Conservation (phyloP, 92 coral and sea anemone species). For the Epizoanthus scotinus region DNA sequence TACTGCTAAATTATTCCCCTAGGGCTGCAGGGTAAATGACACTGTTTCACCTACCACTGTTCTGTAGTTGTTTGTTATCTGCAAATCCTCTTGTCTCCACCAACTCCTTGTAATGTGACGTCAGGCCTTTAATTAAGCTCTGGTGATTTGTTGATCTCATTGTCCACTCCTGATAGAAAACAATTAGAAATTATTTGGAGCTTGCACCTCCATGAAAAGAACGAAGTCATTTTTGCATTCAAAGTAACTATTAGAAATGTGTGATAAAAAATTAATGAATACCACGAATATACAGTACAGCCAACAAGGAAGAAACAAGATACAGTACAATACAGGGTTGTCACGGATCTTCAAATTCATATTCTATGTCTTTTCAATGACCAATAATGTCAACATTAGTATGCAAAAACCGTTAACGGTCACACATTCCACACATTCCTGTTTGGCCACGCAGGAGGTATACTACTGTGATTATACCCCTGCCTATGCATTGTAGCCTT, state of each 20-base stretch:
- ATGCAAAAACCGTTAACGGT: no score
- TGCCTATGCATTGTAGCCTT: no score
- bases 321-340: neutral
- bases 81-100: slow-evolving; percentile 70
- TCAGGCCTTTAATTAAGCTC: slow-evolving; percentile 75
- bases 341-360: neutral
- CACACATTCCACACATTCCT: no score
- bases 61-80: slow-evolving; percentile 86
- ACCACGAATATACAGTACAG: neutral
- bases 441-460: no score
- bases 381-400: no score
- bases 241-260: neutral
- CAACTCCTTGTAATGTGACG: slow-evolving; percentile 72
- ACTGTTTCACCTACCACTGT: slow-evolving; percentile 49
- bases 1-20: neutral
- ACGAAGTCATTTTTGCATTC: no score
- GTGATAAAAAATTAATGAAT: neutral
- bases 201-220: neutral
- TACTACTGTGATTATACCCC: no score
- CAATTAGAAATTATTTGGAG: neutral
- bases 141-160: slow-evolving; percentile 89
- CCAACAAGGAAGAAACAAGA: neutral
- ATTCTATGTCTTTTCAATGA: no score
- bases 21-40: neutral
- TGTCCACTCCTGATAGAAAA: slow-evolving; percentile 82